Conservation (phyloP, 2,888 invertebrate species). For the Drosophila stalkeri region DNA sequence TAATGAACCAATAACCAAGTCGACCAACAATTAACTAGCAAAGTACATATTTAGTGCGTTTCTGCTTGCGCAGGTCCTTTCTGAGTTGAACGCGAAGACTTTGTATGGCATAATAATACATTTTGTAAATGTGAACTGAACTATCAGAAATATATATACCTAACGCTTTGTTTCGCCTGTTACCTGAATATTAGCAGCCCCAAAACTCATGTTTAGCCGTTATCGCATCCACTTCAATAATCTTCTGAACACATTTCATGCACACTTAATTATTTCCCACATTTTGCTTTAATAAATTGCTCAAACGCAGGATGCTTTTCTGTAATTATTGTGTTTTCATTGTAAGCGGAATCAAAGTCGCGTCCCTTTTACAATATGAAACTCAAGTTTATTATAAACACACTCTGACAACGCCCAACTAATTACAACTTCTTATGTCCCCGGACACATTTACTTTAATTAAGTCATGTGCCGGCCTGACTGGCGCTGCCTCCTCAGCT, state of each 20-base stretch:
- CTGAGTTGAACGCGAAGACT: neutral
- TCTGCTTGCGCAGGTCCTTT: neutral
- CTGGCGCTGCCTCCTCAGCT: constrained; percentile 15
- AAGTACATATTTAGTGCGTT: neutral
- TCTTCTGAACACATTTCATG: neutral
- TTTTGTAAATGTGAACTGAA: neutral
- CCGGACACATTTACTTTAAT: constrained; percentile 74
- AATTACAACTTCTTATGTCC: constrained; percentile 63
- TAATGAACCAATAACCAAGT: constrained; percentile 40
- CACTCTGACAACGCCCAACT: constrained; percentile 51
- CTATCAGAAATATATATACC: neutral
- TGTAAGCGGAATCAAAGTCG: constrained; percentile 31
- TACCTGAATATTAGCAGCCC: too few relatives aligned
- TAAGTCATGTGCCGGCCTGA: constrained; percentile 62
- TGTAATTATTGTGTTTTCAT: constrained; percentile 16
- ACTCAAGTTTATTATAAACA: constrained; percentile 51
- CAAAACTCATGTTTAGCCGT: too few relatives aligned
- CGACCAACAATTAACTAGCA: neutral
- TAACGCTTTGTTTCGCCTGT: too few relatives aligned
- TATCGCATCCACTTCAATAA: neutral
- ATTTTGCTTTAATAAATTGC: constrained; percentile 2
- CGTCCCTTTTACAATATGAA: constrained; percentile 21
- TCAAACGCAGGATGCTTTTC: neutral
- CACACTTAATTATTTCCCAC: neutral
- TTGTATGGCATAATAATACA: neutral